Evolutionary conservation across 1,140 invertebrate species (phyloP), one percentile per base, ranked within the genome.

Genomic region (Hestina assimilis): DNA sequence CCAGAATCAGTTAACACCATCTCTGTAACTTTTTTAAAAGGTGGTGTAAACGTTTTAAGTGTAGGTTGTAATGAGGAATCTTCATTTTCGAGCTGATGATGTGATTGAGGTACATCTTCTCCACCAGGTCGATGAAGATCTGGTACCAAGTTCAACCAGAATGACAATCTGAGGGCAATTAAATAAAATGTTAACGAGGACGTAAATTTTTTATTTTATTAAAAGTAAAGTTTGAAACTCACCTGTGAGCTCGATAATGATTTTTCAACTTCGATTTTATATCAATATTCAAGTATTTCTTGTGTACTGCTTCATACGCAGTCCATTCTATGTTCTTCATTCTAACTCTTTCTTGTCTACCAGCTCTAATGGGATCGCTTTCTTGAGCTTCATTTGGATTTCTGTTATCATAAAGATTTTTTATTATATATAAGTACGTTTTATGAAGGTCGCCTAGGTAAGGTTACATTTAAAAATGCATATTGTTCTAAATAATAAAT

Each of bases 111-210:
- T 12, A 96, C 95, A 72, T 96, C 95, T 60, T 95, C 94, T 9
- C 94, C 92, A 0, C 95, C 95, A 0, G 95, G 95, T 71, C 94
- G 93, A 74, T 99, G 97, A n/a, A 99, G 91, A 79, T 98, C 96
- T 2, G 98, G 98, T 29, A 99, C 96, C 12, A 99, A 90, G 72
- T 98, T 96, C 21, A 97, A 83, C 98, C 98, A 99, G 83, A 99
- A 97, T 1, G 97, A 98, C n/a, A 99, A 89, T 45, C 96, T 93
- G 79, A 90, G 48, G 33, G 76, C 58, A 74, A 38, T 17, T 9
- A 8, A 38, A 12, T 33, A 19, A 9, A 7, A 2, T 19, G 14
- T 17, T 20, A 19, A 38, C n/a, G n/a, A n/a, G 29, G 52, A 42
- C 20, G 43, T 33, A 56, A 11, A 54, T 28, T 4, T 21, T 47